A percentile compares a stretch with the other conserved stretches of the same genome.
Conservation (phyloP, 2,888 invertebrate genomes). For the Limnephilus marmoratus region DNA sequence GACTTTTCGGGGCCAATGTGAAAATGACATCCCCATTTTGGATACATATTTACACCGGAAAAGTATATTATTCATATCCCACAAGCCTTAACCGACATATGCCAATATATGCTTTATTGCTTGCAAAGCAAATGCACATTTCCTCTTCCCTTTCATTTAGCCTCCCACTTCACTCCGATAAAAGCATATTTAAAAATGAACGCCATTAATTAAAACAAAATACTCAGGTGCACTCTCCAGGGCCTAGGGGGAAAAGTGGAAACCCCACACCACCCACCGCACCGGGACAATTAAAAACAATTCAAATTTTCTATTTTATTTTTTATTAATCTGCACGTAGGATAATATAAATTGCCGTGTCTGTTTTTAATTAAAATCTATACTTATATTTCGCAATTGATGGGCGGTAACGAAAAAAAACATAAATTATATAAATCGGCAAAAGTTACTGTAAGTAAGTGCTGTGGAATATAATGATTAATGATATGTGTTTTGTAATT, state of each 20-base stretch:
- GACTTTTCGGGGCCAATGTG: too few species aligned
- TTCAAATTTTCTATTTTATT: background rate
- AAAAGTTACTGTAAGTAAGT: too few species aligned
- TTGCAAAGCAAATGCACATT: background rate
- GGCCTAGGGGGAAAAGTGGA: background rate
- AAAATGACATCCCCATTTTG: too few species aligned
- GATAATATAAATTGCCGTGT: too few species aligned
- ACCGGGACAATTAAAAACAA: background rate
- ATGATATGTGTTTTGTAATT: too few species aligned
- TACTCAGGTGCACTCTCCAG: background rate
- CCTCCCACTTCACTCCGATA: background rate
- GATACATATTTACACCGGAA: too few species aligned
- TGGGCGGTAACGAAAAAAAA: too few species aligned
- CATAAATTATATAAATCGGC: too few species aligned
- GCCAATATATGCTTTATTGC: background rate
- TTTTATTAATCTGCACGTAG: too few species aligned
- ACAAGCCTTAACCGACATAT: background rate
- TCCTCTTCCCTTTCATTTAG: background rate
- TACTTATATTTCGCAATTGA: too few species aligned
- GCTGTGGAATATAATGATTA: too few species aligned
- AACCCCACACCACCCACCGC: background rate
- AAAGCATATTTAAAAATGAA: background rate
- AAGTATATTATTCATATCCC: background rate
- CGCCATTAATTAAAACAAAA: background rate
- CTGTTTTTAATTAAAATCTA: too few species aligned